phyloP scores from a whole-genome alignment of 2,113 vertebrate genomes.

The Dryoscopus gambensis region DNA sequence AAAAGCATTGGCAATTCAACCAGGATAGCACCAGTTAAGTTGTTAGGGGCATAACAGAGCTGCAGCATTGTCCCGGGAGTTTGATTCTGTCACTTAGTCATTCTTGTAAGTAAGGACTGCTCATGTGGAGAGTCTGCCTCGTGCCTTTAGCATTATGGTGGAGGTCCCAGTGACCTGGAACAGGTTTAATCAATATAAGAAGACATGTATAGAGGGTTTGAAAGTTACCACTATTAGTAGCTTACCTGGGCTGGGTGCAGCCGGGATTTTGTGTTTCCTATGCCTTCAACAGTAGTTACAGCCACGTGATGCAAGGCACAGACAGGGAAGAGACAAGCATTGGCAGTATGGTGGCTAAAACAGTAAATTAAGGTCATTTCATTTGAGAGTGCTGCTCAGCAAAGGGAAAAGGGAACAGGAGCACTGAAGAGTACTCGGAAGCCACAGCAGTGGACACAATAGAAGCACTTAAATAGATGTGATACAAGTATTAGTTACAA shows the following conservation, averaged over 20 bases:
- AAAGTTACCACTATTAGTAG: not conserved
- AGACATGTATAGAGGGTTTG: not conserved
- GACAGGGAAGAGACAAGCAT: constrained; percentile 89
- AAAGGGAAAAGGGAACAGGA: not conserved
- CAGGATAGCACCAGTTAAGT: not conserved
- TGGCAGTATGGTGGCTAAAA: constrained; percentile 82
- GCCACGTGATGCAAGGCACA: constrained; percentile 87
- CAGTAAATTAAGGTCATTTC: constrained; percentile 67
- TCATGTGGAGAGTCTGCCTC: not conserved
- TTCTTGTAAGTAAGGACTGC: not conserved
- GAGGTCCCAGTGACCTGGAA: not conserved
- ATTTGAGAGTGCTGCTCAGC: not conserved
- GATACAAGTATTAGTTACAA: not conserved
- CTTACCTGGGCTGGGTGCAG: constrained; percentile 91
- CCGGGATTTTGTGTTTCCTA: constrained; percentile 85
- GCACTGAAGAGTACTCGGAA: not conserved
- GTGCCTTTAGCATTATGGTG: not conserved
- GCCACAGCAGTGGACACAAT: not conserved
- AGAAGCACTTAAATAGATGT: not conserved
- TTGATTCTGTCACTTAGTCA: not conserved
- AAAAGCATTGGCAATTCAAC: not conserved
- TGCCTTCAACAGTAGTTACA: constrained; percentile 93
- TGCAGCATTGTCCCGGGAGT: not conserved
- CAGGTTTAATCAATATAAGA: not conserved
- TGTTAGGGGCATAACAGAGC: not conserved